Percentiles rank a stretch among this genome's conserved stretches.
Evolutionary conservation across 1,140 invertebrate species (phyloP).

Genomic region (Halesus radiatus): DNA sequence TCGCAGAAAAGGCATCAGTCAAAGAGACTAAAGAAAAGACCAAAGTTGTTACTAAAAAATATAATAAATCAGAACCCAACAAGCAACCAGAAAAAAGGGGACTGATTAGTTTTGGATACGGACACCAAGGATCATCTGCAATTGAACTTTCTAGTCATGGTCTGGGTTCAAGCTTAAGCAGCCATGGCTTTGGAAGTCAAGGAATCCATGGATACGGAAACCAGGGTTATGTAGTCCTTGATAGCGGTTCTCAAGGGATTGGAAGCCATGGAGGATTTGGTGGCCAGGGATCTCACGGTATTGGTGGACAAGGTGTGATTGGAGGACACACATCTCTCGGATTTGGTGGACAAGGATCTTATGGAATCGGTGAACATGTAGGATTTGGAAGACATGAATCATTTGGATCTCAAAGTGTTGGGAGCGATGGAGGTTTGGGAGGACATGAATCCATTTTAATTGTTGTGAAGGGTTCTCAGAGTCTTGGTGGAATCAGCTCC

Average conservation of each 20-base stretch:
- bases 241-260: slow-evolving; percentile 43
- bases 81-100: slow-evolving; percentile 56
- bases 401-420: too few relatives aligned
- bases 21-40: background rate
- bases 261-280: background rate
- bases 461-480: too few relatives aligned
- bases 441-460: too few relatives aligned
- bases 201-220: slow-evolving; percentile 62
- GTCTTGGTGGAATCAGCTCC: too few relatives aligned
- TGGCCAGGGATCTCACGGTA: too few relatives aligned
- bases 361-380: too few relatives aligned
- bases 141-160: background rate
- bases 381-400: too few relatives aligned
- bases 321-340: too few relatives aligned
- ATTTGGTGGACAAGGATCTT: too few relatives aligned
- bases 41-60: background rate
- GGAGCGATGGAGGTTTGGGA: too few relatives aligned
- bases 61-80: background rate
- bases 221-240: slow-evolving; percentile 62
- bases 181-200: slow-evolving; percentile 26
- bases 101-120: slow-evolving; percentile 53
- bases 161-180: slow-evolving; percentile 51
- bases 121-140: slow-evolving; percentile 40
- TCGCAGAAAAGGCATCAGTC: background rate
- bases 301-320: too few relatives aligned